Base-by-base conservation (phyloP, 2,113 vertebrate genomes). In the Leuciscus idus region DNA sequence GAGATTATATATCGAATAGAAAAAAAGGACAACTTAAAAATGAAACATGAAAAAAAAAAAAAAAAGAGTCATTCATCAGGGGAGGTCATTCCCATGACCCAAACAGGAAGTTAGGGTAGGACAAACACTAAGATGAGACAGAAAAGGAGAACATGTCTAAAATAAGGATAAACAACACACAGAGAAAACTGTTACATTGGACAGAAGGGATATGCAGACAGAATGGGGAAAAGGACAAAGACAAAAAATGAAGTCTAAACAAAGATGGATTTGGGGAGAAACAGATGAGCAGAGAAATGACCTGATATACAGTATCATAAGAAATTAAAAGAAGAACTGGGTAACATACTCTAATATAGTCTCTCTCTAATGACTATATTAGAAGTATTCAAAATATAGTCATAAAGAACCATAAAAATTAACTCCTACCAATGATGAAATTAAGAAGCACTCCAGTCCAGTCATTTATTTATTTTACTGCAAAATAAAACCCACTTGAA, bases 11-110 rank as follows among this genome's bases (percentile, higher is more conserved):
- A 50, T 12, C 11, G 5, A 4, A 57, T 57, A 57, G 5, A 55
- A 48, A 43, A 81, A 21, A 55, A 39, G 13, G 13, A 30, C 62
- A 62, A 81, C 74, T 86, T 30, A 85, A 73, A 80, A 57, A 6
- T 17, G 9, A 70, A 86, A 50, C 78, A 64, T 21, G 8, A 39
- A 55, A 30, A 11, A 33, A 75, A 5, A 8, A 8, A 39, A 55
- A 30, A 11, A 33, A 75, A 5, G 4, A 8, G 23, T 33, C 9
- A 81, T 48, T n/a, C n/a, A n/a, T 86, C 39, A 15, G 39, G 6
- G 36, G 48, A 80, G 87, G 88, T 88, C 84, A 79, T 89, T 89
- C 88, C 88, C 90, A 90, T 23, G 86, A 86, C 86, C 85, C 81
- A 33, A 30, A 88, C 88, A 87, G 84, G 83, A 89, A 83, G 43